Percentiles rank a stretch among this genome's conserved stretches.
These are phyloP conservation scores for Podilymbus podiceps DNA, from an alignment of 2,113 vertebrate species.

Conservation along the genomic window DNA sequence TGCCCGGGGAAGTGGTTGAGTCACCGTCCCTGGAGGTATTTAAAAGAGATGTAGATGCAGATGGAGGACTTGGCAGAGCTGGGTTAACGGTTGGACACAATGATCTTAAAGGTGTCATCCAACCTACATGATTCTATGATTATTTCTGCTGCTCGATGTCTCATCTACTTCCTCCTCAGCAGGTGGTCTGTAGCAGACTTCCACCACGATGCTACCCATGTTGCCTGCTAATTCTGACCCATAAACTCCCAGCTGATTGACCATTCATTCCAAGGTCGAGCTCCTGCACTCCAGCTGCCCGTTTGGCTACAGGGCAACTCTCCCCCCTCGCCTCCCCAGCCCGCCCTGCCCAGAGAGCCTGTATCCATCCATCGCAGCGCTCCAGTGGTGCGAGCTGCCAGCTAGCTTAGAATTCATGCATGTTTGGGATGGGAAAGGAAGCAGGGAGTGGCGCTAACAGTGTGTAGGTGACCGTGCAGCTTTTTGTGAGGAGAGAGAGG, in stretches of 20 bases:
- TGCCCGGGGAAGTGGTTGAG: too few relatives aligned
- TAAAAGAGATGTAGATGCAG: too few relatives aligned
- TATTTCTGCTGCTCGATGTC: background rate
- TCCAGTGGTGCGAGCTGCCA: rapidly evolving
- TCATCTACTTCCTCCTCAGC: background rate
- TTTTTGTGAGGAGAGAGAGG: background rate
- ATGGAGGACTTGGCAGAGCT: too few relatives aligned
- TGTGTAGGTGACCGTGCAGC: rapidly evolving
- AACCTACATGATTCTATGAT: too few relatives aligned
- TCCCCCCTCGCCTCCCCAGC: background rate
- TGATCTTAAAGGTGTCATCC: too few relatives aligned
- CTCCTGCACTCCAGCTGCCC: background rate
- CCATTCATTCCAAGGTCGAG: background rate
- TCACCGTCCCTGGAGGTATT: too few relatives aligned
- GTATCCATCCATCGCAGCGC: background rate
- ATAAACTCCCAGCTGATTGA: background rate
- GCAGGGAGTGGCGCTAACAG: background rate
- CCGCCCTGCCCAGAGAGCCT: background rate
- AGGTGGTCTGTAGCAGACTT: background rate
- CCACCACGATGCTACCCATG: rapidly evolving
- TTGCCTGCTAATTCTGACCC: background rate
- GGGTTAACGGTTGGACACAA: too few relatives aligned
- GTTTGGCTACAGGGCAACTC: background rate
- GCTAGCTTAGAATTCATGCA: background rate
- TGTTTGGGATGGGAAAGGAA: background rate